Evolutionary conservation across 2,888 invertebrate genomes (phyloP).

Genomic region (Drosophila pullipes): DNA sequence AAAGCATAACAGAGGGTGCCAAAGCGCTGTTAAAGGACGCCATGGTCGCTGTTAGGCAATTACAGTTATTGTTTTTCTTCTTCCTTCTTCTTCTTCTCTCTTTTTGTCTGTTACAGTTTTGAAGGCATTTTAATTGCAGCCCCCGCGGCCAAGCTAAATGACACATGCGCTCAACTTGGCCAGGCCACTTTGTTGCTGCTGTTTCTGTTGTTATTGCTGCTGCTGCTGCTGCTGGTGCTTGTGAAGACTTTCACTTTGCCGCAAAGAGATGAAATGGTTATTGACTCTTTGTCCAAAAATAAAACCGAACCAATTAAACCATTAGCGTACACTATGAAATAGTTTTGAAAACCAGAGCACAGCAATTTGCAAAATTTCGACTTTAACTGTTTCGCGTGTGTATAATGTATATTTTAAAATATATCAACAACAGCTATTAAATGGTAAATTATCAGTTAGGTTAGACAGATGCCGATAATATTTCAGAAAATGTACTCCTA

Average conservation of each 20-base stretch:
- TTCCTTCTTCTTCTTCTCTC: background rate
- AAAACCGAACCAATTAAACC: constrained; percentile 72
- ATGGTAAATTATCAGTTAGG: background rate
- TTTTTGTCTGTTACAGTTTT: constrained; percentile 60
- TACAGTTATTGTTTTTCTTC: constrained; percentile 4
- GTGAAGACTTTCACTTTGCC: constrained; percentile 70
- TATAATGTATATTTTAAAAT: constrained; percentile 11
- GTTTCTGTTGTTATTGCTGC: constrained; percentile 23
- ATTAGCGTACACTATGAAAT: constrained; percentile 64
- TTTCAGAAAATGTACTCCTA: background rate
- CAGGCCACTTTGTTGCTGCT: constrained; percentile 39
- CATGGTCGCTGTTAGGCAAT: constrained; percentile 23
- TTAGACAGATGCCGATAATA: background rate
- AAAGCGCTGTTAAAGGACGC: constrained; percentile 34
- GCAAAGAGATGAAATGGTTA: constrained; percentile 71
- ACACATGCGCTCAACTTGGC: constrained; percentile 62
- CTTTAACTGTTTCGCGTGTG: constrained; percentile 15
- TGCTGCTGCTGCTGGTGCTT: constrained; percentile 19
- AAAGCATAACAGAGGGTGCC: constrained; percentile 21
- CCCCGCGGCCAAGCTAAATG: constrained; percentile 72
- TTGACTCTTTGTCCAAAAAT: constrained; percentile 73
- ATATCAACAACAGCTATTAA: background rate
- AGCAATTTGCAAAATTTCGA: constrained; percentile 34
- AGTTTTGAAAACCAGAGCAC: constrained; percentile 41
- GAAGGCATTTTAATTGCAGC: constrained; percentile 74